Conservation (phyloP, 2,888 invertebrate genomes). For the Allophyes oxyacanthae region DNA sequence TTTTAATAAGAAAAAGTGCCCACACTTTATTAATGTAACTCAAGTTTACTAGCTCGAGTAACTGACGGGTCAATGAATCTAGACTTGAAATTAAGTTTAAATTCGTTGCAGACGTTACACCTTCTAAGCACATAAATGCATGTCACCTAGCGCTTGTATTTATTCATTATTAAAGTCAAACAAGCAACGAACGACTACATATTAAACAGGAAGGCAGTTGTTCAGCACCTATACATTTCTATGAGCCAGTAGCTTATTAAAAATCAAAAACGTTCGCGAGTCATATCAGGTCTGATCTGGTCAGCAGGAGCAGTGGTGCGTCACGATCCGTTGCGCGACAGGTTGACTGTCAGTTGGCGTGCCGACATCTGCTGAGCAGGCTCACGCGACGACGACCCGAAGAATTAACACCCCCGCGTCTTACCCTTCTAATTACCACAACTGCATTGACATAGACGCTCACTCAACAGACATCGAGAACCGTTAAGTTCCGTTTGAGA, state of each 20-base stretch:
- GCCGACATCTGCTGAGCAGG: constrained; percentile 81
- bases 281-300: constrained; percentile 80
- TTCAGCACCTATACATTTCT: constrained; percentile 27
- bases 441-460: constrained; percentile 60
- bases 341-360: constrained; percentile 85
- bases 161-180: constrained; percentile 26
- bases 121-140: constrained; percentile 24
- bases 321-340: constrained; percentile 86
- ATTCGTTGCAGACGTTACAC: constrained; percentile 61
- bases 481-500: constrained; percentile 87
- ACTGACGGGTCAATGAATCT: constrained; percentile 69
- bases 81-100: constrained; percentile 63
- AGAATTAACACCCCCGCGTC: constrained; percentile 83
- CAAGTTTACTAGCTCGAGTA: constrained; percentile 65
- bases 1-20: constrained; percentile 76
- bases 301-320: constrained; percentile 79
- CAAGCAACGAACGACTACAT: constrained; percentile 25
- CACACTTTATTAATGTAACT: constrained; percentile 64
- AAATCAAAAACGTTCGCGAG: constrained; percentile 77
- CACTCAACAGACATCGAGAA: constrained; percentile 80
- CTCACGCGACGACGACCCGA: constrained; percentile 69
- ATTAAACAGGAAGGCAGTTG: constrained; percentile 31
- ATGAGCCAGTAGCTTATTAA: constrained; percentile 67
- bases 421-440: constrained; percentile 82
- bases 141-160: constrained; percentile 30